Evolutionary conservation across 1,140 invertebrate genomes (phyloP), one percentile per base, ranked within the genome.

Genomic region (Temnothorax nylanderi): DNA sequence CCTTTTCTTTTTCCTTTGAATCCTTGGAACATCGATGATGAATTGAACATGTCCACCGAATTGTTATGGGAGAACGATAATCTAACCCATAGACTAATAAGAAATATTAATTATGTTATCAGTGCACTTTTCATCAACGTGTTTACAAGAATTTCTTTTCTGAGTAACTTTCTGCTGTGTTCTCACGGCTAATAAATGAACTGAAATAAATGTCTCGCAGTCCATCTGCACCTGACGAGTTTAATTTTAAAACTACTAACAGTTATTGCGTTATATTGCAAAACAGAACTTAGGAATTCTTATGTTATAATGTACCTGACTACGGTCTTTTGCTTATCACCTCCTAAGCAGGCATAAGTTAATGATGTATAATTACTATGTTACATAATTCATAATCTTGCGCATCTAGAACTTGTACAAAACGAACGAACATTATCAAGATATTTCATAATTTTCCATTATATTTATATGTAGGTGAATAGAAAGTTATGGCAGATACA

Each of bases 281-380:
- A 71, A 26, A 71, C 2, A 47, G n/a, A 1, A 7, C 21, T 41
- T 2, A 16, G 1, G 13, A 47, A 26, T 47, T 67, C 41, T 18
- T 67, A 44, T 44, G n/a, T 21, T 7, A 6, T 44, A 34, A 21
- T 21, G 7, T 44, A 67, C 26, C 26, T 26, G 26, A 67, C 10
- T 6, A 21, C 21, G 18, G 10, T 32, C 34, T 85, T 41, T 32
- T 71, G 32, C 54, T 82, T 41, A 87, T 67, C 18, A 62, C 6
- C 34, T 74, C 51, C 41, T 49, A 21, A 67, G 75, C 51, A 49
- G 54, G n/a, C 8, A 76, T 67, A 51, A 86, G 32, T 5, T 54
- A 76, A 62, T 56, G 5, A 71, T 26, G 41, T 75, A 21, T 62
- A 54, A 85, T 62, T 56, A 16, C 18, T 80, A 21, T 80, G 8